Evolutionary conservation across 1,140 invertebrate species (phyloP), one percentile per base, ranked within the genome.

Genomic region (Saxidomus purpurata): DNA sequence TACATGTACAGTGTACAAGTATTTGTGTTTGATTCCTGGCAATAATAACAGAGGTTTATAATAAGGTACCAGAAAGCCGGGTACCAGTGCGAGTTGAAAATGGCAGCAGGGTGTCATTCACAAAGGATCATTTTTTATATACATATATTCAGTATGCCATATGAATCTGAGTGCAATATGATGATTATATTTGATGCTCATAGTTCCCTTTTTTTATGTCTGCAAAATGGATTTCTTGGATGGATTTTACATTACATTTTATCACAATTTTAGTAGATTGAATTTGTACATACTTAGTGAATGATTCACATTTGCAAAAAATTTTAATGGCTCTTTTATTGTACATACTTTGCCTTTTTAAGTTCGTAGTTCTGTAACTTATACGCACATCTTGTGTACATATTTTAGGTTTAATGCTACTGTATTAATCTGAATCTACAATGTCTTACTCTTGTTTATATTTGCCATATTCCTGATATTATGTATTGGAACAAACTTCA

Each of bases 131-230:
- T 63, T 25, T 63, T 63, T 25, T 63, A 43, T 43, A 43, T 43
- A 28, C 25, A 63, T 28, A 76, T 55, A 79, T 79, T 55, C 43
- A 36, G 2, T 40, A 59, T 79, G 76, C 76, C 76, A 79, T 79
- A 55, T 55, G n/a, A 79, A 52, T 36, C 28, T 31, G 76, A 52
- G 76, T 79, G 76, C 76, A 79, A 79, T 79, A 71, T 17, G 19
- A 15, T 38, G 15, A 8, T 28, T 71, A 19, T 71, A 71, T 71
- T 71, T 71, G 67, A 71, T 71, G 67, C 67, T 71, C 67, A 71
- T 71, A 43, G 43, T 43, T 8, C 43, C 43, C 43, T 43, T 43
- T 19, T 40, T 4, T 38, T 71, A 3, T 38, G 8, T 71, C 59
- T 25, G 8, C 13, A 38, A 71, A n/a, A 38, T 38, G 36, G 34